A percentile compares a stretch with the other conserved stretches of the same genome.
Evolutionary conservation across 2,888 invertebrate genomes (phyloP).

Genomic region (Diogma glabrata): DNA sequence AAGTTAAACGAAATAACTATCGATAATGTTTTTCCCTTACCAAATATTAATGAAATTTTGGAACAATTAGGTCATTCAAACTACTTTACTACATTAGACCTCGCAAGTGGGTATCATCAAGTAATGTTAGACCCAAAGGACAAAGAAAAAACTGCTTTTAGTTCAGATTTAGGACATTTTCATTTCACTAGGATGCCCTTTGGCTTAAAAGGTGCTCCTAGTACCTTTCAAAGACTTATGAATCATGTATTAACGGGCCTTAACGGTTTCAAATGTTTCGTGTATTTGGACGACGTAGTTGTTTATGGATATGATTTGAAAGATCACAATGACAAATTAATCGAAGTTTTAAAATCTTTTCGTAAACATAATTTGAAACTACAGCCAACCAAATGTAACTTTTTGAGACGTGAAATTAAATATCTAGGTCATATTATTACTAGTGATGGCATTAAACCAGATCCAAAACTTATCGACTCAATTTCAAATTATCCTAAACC

Average conservation of each 20-base stretch:
- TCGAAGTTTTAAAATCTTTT: neutral
- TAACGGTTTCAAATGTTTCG: neutral
- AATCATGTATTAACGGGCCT: neutral
- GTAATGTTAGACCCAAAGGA: constrained; percentile 13
- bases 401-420: neutral
- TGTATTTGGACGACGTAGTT: neutral
- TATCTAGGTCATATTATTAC: neutral
- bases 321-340: constrained; percentile 6
- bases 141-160: constrained; percentile 19
- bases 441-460: neutral
- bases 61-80: constrained; percentile 16
- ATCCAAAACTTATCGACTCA: neutral
- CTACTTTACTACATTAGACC: constrained; percentile 17
- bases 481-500: neutral
- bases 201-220: constrained; percentile 20
- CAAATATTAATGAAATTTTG: constrained; percentile 16
- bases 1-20: constrained; percentile 4
- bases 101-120: constrained; percentile 17
- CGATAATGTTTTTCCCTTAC: constrained; percentile 14
- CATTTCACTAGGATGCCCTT: constrained; percentile 21
- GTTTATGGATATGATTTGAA: constrained; percentile 1
- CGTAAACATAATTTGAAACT: constrained; percentile 1
- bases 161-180: constrained; percentile 18
- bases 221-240: constrained; percentile 19
- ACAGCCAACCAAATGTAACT: neutral